Percentiles rank a stretch among this genome's conserved stretches.
phyloP scores from a whole-genome alignment of 2,888 invertebrate species.

The Archips xylosteana region DNA sequence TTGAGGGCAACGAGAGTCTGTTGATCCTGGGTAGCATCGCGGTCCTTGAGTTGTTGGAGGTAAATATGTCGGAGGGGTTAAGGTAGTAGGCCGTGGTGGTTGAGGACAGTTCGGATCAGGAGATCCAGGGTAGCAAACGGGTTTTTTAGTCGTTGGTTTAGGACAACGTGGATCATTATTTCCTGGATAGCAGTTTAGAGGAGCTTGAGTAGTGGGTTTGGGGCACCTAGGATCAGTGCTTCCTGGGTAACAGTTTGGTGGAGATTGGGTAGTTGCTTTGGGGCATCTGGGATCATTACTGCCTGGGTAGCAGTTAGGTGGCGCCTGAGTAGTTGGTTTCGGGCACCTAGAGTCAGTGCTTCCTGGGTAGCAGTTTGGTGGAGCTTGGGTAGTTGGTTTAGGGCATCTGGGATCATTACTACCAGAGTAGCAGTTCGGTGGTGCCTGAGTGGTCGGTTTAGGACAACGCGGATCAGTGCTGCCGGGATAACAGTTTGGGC shows the following conservation, averaged over 20 bases:
- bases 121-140: conserved; percentile 53
- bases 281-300: conserved; percentile 52
- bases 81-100: conserved; percentile 42
- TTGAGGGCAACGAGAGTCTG: conserved; percentile 31
- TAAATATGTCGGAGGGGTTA: conserved; percentile 27
- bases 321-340: conserved; percentile 45
- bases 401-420: conserved; percentile 4
- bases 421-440: conserved; percentile 52
- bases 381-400: conserved; percentile 11
- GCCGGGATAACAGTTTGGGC: conserved; percentile 48
- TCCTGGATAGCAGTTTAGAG: conserved; percentile 47
- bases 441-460: conserved; percentile 43
- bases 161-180: conserved; percentile 52
- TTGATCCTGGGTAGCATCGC: conserved; percentile 21
- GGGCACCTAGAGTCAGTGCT: conserved; percentile 61
- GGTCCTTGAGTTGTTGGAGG: conserved; percentile 23
- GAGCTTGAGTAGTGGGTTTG: conserved; percentile 45
- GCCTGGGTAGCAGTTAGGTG: conserved; percentile 53
- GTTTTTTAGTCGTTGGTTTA: conserved; percentile 44
- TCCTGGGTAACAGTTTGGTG: conserved; percentile 53
- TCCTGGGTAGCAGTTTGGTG: conserved; percentile 50
- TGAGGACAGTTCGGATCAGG: conserved; percentile 51
- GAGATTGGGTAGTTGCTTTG: conserved; percentile 45
- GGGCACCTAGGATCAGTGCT: conserved; percentile 53
- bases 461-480: conserved; percentile 53